These are phyloP conservation scores for Therioaphis trifolii DNA, from an alignment of 2,888 invertebrate genomes.

Conservation along the genomic window DNA sequence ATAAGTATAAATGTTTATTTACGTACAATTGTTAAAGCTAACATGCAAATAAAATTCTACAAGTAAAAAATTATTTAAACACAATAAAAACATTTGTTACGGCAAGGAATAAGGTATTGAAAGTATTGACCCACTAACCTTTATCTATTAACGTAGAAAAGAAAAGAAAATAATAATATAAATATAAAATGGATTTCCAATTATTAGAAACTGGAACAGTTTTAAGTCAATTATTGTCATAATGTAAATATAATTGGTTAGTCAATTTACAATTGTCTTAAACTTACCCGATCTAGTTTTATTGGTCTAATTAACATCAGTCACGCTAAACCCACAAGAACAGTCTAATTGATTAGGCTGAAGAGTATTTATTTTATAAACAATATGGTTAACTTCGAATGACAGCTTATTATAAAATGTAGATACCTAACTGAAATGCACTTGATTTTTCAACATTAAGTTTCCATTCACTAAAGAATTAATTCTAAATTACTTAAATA, in stretches of 20 bases:
- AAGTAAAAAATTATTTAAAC: conserved; percentile 3
- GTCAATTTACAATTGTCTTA: conserved; percentile 32
- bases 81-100: conserved; percentile 38
- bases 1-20: no score
- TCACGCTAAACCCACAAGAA: not conserved
- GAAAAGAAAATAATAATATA: conserved; percentile 36
- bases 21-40: no score
- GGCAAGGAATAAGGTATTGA: conserved; percentile 32
- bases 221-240: conserved; percentile 13
- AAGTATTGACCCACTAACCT: conserved; percentile 60
- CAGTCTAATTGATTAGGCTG: not conserved
- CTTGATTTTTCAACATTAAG: no score
- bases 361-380: conserved; percentile 31
- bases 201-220: conserved; percentile 48
- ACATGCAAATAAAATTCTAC: no score
- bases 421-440: no score
- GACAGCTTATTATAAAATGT: no score
- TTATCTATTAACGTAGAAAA: conserved; percentile 20
- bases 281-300: conserved; percentile 36
- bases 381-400: conserved; percentile 30
- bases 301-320: conserved; percentile 48
- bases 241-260: conserved; percentile 32
- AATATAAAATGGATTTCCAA: conserved; percentile 33
- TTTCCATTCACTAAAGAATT: no score
- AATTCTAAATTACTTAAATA: no score